phyloP scores from a whole-genome alignment of 2,888 invertebrate genomes.

The Criorhina ranunculi region DNA sequence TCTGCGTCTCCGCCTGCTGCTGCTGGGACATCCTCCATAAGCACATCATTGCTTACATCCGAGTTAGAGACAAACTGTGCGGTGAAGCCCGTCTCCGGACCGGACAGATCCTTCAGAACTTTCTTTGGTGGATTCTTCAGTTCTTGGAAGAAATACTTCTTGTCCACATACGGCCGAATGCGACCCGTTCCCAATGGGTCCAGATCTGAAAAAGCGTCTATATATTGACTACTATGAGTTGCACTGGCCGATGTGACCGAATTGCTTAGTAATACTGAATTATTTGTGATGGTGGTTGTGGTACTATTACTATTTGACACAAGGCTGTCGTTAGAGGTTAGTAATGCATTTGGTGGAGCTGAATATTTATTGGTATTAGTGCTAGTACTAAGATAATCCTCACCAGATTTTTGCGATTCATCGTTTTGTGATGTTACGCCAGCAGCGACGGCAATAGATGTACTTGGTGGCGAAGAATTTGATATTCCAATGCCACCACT shows the following conservation, averaged over 20 bases:
- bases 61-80: conserved; percentile 66
- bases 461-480: conserved; percentile 54
- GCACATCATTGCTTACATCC: conserved; percentile 63
- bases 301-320: conserved; percentile 68
- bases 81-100: conserved; percentile 60
- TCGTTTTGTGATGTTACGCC: conserved; percentile 72
- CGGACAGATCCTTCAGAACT: conserved; percentile 92
- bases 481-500: conserved; percentile 52
- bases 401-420: conserved; percentile 80
- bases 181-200: conserved; percentile 96
- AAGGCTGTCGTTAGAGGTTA: conserved; percentile 71
- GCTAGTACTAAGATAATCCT: conserved; percentile 77
- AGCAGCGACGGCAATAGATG: conserved; percentile 54
- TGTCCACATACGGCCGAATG: conserved; percentile 96
- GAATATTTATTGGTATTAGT: conserved; percentile 75
- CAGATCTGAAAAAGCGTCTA: conserved; percentile 96
- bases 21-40: conserved; percentile 55
- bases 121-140: conserved; percentile 97
- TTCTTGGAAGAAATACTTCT: conserved; percentile 98
- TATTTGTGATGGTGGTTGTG: conserved; percentile 71
- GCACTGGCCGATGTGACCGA: conserved; percentile 81
- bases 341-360: conserved; percentile 73
- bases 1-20: conserved; percentile 54
- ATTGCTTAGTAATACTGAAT: conserved; percentile 74
- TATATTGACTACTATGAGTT: conserved; percentile 84